These are phyloP conservation scores for Spizaetus ornatus DNA, from an alignment of 2,113 vertebrate species.

Conservation along the genomic window DNA sequence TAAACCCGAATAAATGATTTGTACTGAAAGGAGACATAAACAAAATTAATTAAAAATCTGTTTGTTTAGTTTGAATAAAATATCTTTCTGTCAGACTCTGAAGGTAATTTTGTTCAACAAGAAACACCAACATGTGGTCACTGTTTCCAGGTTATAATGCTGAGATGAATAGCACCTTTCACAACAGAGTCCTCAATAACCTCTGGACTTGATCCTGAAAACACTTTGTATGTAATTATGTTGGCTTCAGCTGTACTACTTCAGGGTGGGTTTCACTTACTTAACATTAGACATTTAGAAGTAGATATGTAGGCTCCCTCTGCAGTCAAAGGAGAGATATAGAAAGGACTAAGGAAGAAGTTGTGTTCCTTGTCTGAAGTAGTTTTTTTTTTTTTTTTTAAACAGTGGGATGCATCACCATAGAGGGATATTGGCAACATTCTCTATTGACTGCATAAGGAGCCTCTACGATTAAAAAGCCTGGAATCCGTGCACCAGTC, in stretches of 20 bases:
- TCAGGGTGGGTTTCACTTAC: constrained; percentile 53
- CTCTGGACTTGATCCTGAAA: constrained; percentile 55
- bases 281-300: not conserved
- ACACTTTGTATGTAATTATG: constrained; percentile 48
- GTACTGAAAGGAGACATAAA: constrained; percentile 36
- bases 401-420: not conserved
- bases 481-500: not conserved
- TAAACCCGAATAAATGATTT: constrained; percentile 50
- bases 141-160: constrained; percentile 8
- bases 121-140: not conserved
- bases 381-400: not conserved
- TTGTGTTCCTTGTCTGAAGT: not conserved
- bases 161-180: constrained; percentile 51
- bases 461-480: not conserved
- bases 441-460: not conserved
- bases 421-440: not conserved
- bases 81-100: not conserved
- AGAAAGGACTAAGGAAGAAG: not conserved
- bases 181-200: constrained; percentile 42
- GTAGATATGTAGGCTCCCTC: constrained; percentile 52
- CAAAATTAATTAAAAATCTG: constrained; percentile 46
- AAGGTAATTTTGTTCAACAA: not conserved
- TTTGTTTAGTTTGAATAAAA: constrained; percentile 11
- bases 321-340: constrained; percentile 20
- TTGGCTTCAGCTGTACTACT: constrained; percentile 35